These are phyloP conservation scores for Nezara viridula DNA, from an alignment of 2,888 invertebrate genomes.

Conservation along the genomic window DNA sequence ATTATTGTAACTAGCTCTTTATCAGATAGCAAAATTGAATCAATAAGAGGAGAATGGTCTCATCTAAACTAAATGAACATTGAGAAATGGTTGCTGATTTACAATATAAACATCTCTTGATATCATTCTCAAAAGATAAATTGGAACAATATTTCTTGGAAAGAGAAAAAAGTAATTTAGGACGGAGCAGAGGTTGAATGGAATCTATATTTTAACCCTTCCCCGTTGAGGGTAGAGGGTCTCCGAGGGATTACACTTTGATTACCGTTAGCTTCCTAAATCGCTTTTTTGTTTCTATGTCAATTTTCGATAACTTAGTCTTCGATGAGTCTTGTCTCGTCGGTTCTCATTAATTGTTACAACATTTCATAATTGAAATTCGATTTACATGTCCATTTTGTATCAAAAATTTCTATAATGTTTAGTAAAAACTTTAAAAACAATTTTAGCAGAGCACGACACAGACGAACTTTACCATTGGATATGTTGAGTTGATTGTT, in stretches of 20 bases:
- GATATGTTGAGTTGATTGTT: too few relatives aligned
- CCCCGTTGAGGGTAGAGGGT: background rate
- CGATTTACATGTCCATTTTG: background rate
- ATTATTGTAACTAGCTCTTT: too few relatives aligned
- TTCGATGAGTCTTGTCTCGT: background rate
- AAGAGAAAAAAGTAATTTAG: background rate
- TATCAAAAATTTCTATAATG: background rate
- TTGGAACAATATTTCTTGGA: background rate
- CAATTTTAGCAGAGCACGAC: background rate
- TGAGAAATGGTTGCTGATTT: too few relatives aligned
- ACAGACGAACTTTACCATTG: too few relatives aligned
- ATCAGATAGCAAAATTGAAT: too few relatives aligned
- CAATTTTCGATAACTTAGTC: background rate
- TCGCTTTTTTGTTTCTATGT: background rate
- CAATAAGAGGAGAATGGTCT: too few relatives aligned
- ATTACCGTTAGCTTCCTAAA: background rate
- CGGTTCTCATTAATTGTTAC: background rate
- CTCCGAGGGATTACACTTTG: background rate
- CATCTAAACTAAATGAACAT: too few relatives aligned
- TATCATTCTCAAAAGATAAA: too few relatives aligned
- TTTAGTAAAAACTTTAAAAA: background rate
- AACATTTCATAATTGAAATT: background rate
- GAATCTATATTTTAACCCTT: background rate
- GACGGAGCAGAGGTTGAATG: background rate
- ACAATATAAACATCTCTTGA: too few relatives aligned